Percentiles rank a stretch among this genome's conserved stretches.
phyloP scores from a whole-genome alignment of 2,113 vertebrate species.

The Hypocryptadius cinnamomeus region DNA sequence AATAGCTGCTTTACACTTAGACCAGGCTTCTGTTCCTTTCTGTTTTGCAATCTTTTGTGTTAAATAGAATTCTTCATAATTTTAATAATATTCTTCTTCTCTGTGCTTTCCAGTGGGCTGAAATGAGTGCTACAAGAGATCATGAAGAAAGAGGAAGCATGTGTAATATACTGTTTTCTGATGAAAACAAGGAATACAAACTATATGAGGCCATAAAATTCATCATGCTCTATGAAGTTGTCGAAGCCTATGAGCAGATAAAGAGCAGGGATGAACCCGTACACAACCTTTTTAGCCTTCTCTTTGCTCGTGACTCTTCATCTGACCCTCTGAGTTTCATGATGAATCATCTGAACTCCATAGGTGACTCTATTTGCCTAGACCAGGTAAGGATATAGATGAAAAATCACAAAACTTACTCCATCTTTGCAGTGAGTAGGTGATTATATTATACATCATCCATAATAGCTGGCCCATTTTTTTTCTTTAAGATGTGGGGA shows the following conservation, averaged over 20 bases:
- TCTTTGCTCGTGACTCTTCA: slow-evolving; percentile 73
- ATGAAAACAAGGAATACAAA: slow-evolving; percentile 68
- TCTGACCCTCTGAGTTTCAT: slow-evolving; percentile 78
- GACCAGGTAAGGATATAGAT: slow-evolving; percentile 67
- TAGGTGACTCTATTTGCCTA: slow-evolving; percentile 70
- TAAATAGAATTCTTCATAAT: background rate
- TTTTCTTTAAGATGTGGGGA: background rate
- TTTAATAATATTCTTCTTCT: background rate
- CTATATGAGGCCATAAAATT: slow-evolving; percentile 79
- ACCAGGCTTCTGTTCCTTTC: background rate
- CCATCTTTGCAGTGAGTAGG: background rate
- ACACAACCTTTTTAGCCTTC: slow-evolving; percentile 60
- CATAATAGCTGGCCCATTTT: background rate
- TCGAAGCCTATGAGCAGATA: slow-evolving; percentile 70
- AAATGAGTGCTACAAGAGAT: slow-evolving; percentile 68
- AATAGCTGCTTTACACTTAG: background rate
- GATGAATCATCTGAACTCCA: slow-evolving; percentile 78
- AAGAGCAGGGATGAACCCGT: slow-evolving; percentile 32
- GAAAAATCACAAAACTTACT: background rate
- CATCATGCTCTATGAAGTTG: slow-evolving; percentile 77
- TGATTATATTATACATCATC: background rate
- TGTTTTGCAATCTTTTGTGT: background rate
- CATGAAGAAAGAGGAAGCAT: slow-evolving; percentile 61
- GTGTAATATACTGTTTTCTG: slow-evolving; percentile 71
- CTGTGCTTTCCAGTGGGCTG: slow-evolving; percentile 67